A percentile compares a stretch with the other conserved stretches of the same genome.
Conservation (phyloP, 2,113 vertebrate genomes). For the Trichechus manatus region DNA sequence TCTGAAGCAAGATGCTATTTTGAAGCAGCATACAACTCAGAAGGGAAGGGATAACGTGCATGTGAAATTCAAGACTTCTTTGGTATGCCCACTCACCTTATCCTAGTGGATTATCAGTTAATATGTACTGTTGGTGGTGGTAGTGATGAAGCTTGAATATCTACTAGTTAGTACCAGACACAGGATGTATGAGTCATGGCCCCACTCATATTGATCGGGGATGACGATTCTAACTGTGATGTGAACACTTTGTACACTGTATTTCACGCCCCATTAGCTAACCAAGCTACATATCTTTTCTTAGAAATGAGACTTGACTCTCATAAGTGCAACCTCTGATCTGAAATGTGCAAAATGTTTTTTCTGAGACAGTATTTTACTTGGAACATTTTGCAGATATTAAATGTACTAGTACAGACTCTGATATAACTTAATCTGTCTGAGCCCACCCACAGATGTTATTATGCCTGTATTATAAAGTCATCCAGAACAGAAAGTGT, state of each 20-base stretch:
- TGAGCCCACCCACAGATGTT: neutral
- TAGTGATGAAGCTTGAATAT: neutral
- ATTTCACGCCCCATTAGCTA: neutral
- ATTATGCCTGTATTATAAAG: neutral
- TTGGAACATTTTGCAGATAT: conserved; percentile 9
- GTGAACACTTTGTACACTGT: neutral
- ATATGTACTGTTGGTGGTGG: rapidly evolving
- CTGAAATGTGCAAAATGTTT: neutral
- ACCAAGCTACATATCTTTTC: neutral
- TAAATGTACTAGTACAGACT: neutral
- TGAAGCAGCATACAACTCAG: neutral
- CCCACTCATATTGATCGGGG: neutral
- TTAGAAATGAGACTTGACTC: conserved; percentile 25
- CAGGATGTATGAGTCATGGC: neutral
- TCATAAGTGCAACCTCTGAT: conserved; percentile 8
- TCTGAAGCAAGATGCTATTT: neutral
- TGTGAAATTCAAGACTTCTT: neutral
- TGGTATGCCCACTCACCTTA: neutral
- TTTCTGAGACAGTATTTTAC: neutral
- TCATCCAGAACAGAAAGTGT: neutral
- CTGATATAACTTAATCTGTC: neutral
- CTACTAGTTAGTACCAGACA: neutral
- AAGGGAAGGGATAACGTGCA: neutral
- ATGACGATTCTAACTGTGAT: neutral
- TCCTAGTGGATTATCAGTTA: neutral